These are phyloP conservation scores for Desoria tigrina DNA, from an alignment of 2,888 invertebrate species.

Conservation along the genomic window DNA sequence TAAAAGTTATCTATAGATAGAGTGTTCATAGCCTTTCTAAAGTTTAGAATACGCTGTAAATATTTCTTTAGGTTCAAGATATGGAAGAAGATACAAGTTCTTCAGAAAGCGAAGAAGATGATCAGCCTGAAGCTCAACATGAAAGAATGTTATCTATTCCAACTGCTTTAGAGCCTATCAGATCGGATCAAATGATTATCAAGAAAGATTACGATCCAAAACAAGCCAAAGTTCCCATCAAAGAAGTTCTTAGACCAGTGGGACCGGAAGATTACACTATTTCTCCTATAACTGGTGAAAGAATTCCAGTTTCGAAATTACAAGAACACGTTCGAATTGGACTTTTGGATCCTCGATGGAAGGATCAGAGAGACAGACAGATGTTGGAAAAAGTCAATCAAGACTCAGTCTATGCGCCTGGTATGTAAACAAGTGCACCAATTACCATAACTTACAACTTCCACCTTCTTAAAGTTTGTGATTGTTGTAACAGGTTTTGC, in stretches of 20 bases:
- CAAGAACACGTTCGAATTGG: conserved; percentile 98
- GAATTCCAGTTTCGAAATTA: conserved; percentile 94
- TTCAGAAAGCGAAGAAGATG: conserved; percentile 68
- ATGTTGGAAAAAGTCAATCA: conserved; percentile 91
- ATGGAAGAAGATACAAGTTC: conserved; percentile 78
- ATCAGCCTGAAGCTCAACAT: conserved; percentile 54
- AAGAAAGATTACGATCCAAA: conserved; percentile 97
- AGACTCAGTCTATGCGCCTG: conserved; percentile 75
- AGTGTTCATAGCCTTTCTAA: no score
- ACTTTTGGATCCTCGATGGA: conserved; percentile 93
- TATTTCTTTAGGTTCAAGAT: conserved; percentile 69
- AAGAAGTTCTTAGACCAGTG: conserved; percentile 63
- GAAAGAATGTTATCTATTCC: conserved; percentile 33
- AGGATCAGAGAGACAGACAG: conserved; percentile 92
- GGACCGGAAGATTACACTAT: conserved; percentile 87
- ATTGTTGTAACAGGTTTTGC: conserved; percentile 66
- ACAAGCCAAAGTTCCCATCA: conserved; percentile 62
- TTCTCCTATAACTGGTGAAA: conserved; percentile 97
- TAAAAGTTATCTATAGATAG: no score
- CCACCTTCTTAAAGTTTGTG: not conserved
- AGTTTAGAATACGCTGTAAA: conserved; percentile 7
- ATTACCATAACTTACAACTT: not conserved
- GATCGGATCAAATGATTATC: conserved; percentile 82
- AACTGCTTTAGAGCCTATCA: conserved; percentile 58
- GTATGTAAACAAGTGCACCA: conserved; percentile 10